Base-by-base conservation (phyloP, 2,113 vertebrate species). In the Oreocharis arfaki region DNA sequence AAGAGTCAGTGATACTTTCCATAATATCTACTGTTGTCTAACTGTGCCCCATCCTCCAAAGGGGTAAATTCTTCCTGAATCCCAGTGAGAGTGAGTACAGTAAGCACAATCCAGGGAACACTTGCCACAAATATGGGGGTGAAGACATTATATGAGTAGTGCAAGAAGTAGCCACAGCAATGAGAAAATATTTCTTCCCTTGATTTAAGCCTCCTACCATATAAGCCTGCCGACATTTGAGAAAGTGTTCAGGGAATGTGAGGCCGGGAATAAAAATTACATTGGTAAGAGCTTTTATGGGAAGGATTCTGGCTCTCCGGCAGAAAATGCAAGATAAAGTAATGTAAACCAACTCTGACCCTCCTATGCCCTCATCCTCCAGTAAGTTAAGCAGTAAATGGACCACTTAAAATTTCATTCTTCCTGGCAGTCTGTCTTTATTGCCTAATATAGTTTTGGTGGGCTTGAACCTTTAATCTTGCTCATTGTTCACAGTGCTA, bases 301-400 rank as follows among this genome's bases (percentile, higher is more conserved):
- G 81, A 92, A 53, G 22, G 71, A 47, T 84, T 94, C 59, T 94
- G 76, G 35, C 33, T 69, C 59, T 93, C 35, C 55, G 89, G 76
- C 92, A 92, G 60, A 89, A 92, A 92, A 94, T 11, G 24, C 32
- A 87, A 87, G 84, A 90, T 65, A 90, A 93, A 95, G 46, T 80
- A 46, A 44, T 50, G 59, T 42, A 94, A 95, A 89, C 47, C 50
- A 85, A 71, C 37, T 64, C 59, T 95, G 90, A 92, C 71, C 71
- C 42, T 77, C 2, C 0, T 30, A 41, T 84, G 50, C 59, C 71
- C 68, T 92, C 49, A 65, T 67, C 15, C 59, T 94, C 59, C 52
- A 80, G 71, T 69, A 93, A 94, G 70, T 64, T 79, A 87, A 68
- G 75, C 24, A 75, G 37, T 80, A 87, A 96, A 92, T 3, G 56